Evolutionary conservation across 2,113 vertebrate genomes (phyloP).

Genomic region (Corvus hawaiiensis): DNA sequence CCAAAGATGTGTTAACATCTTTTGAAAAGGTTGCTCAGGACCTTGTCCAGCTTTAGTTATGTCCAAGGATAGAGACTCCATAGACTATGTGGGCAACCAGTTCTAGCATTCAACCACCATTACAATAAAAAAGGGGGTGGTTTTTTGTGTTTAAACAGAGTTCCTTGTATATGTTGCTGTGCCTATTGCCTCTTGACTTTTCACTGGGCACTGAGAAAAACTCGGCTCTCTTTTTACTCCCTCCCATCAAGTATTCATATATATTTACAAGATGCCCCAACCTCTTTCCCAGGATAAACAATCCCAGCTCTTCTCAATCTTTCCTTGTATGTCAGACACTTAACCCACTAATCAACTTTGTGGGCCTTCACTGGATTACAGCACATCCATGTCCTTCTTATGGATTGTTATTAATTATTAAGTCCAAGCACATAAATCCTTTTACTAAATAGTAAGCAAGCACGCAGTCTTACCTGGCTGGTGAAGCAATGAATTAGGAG

Average conservation of each 20-base stretch:
- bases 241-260: neutral
- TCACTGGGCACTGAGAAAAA: neutral
- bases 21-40: neutral
- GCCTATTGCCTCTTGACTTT: neutral
- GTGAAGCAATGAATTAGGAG: constrained; percentile 64
- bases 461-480: constrained; percentile 67
- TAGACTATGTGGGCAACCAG: neutral
- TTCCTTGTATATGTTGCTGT: neutral
- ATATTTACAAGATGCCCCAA: neutral
- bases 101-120: neutral
- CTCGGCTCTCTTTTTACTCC: neutral
- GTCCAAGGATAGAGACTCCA: neutral
- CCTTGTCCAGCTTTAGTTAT: neutral
- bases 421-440: neutral
- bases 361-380: neutral
- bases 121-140: neutral
- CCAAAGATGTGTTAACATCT: neutral
- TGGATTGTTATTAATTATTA: neutral
- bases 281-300: neutral
- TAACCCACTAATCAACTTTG: neutral
- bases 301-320: neutral
- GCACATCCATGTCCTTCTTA: neutral
- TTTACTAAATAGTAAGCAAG: neutral
- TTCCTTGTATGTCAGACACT: neutral
- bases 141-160: neutral